Evolutionary conservation across 2,113 vertebrate species (phyloP).

Genomic region (Phaethon lepturus): DNA sequence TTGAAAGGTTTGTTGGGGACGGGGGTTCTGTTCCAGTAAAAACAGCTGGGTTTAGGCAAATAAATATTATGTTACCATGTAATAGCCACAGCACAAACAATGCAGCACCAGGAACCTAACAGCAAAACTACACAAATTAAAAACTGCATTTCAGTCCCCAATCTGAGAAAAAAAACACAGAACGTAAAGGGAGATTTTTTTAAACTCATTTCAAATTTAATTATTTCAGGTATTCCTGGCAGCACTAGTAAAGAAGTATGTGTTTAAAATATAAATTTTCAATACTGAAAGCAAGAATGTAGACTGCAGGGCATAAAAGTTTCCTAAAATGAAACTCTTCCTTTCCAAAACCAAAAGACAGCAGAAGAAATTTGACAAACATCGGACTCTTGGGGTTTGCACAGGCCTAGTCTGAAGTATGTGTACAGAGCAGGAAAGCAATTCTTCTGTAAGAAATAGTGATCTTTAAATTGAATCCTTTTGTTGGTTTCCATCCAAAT

Average conservation of each 20-base stretch:
- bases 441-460: background rate
- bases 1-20: background rate
- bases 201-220: background rate
- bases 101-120: background rate
- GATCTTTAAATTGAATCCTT: background rate
- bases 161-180: background rate
- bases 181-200: background rate
- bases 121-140: background rate
- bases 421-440: accelerated
- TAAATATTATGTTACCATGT: background rate
- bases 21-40: background rate
- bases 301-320: background rate
- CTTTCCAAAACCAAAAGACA: background rate
- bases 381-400: background rate
- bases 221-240: background rate
- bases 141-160: background rate
- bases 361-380: background rate
- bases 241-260: background rate
- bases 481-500: background rate
- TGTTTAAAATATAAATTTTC: background rate
- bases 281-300: background rate
- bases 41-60: background rate
- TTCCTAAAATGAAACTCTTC: background rate
- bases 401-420: background rate
- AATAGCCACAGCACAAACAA: background rate